Base-by-base conservation (phyloP, 2,888 invertebrate species). In the Helicoverpa assulta region DNA sequence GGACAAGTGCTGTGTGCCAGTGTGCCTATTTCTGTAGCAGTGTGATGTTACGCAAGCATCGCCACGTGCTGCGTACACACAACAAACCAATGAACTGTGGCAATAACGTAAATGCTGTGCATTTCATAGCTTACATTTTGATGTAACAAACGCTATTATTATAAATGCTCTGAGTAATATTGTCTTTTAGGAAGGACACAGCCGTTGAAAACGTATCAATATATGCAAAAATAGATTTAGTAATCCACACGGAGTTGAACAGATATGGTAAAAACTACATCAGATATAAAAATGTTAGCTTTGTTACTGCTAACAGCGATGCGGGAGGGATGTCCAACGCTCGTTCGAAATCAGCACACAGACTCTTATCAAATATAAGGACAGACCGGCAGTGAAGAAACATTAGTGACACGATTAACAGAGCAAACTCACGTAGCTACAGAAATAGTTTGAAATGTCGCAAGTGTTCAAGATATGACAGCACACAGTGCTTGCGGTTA, bases 1-100 rank as follows among this genome's bases (percentile, higher is more conserved):
- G 82, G 86, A 89, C 89, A 89, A 89, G 86, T 89, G 88, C 64
- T 77, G 78, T 79, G 81, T 74, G 79, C 79, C 88, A 76, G 79
- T 79, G 81, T 73, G 79, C 79, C 88, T 90, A 91, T 91, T 91
- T 90, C 86, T 87, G 88, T 86, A 81, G 67, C 68, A 29, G 70
- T 72, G 55, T 77, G 68, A 70, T 70, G 65, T 85, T 87, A 83
- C 86, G 83, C 81, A 87, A 87, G 74, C 62, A 57, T 21, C 12
- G 66, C 71, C 86, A 85, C 86, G 85, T 84, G 86, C 82, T 78
- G 69, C 60, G 43, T 73, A 81, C 76, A 76, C 62, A 73, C 74
- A 83, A 77, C 67, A 80, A 82, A 78, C 66, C 78, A 81, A 73
- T 73, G 76, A 73, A 71, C 68, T 76, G 62, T 70, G 54, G 80